A percentile compares a stretch with the other conserved stretches of the same genome.
Evolutionary conservation across 2,888 invertebrate species (phyloP).

Genomic region (Psylliodes chrysocephalus): DNA sequence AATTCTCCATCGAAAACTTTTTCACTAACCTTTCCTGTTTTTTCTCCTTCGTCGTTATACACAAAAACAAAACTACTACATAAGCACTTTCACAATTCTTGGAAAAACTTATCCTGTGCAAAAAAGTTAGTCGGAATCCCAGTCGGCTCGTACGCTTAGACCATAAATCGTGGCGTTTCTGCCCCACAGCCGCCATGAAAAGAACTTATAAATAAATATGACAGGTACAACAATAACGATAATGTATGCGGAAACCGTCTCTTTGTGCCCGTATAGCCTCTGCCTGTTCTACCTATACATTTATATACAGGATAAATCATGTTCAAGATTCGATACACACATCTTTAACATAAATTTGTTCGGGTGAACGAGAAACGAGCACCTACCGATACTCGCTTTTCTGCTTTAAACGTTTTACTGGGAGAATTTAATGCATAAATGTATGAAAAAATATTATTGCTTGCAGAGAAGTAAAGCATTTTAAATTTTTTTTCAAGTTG

Average conservation of each 20-base stretch:
- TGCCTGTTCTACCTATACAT: slow-evolving; percentile 7
- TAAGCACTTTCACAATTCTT: slow-evolving; percentile 15
- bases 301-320: slow-evolving; percentile 22
- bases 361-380: not conserved
- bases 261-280: not conserved
- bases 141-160: not conserved
- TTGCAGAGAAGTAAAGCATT: too few species aligned
- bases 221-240: slow-evolving; percentile 14
- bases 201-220: slow-evolving; percentile 19
- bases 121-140: slow-evolving; percentile 1
- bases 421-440: not conserved
- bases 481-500: too few species aligned
- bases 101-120: not conserved
- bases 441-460: too few species aligned
- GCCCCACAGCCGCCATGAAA: slow-evolving; percentile 3
- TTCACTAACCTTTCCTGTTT: not conserved
- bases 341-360: slow-evolving; percentile 32
- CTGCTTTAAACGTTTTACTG: slow-evolving; percentile 50
- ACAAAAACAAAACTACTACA: slow-evolving; percentile 4
- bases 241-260: slow-evolving; percentile 17
- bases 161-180: slow-evolving; percentile 6
- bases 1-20: not conserved
- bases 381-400: too few species aligned
- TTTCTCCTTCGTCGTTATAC: not conserved
- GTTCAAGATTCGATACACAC: slow-evolving; percentile 27